phyloP scores from a whole-genome alignment of 35 echinoderm and acorn worm species.

The Heliocidaris tuberculata region DNA sequence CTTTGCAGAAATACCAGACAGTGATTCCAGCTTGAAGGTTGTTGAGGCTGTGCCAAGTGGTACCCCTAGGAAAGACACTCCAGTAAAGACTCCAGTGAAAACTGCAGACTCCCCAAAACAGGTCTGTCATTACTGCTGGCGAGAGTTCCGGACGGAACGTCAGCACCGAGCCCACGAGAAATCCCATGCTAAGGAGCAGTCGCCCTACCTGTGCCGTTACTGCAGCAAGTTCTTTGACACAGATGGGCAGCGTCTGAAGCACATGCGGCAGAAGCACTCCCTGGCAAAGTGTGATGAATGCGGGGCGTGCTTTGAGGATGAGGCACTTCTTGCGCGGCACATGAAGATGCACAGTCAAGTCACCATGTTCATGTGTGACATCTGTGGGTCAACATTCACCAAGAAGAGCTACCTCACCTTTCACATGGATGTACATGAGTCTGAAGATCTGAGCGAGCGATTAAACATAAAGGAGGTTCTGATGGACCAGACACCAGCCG shows the following conservation, averaged over 20 bases:
- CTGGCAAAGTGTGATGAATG: neutral
- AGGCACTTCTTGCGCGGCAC: neutral
- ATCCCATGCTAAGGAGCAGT: neutral
- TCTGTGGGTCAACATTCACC: constrained; percentile 15
- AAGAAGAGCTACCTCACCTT: neutral
- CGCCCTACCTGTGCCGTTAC: constrained; percentile 2
- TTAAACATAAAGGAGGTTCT: neutral
- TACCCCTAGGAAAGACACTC: neutral
- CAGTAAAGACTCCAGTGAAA: neutral
- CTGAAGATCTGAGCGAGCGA: neutral
- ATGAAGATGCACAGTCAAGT: neutral
- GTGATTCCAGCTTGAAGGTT: neutral
- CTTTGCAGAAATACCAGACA: constrained; percentile 1
- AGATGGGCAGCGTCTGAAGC: neutral
- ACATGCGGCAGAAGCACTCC: neutral
- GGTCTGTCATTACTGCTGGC: constrained; percentile 6
- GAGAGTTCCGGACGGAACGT: neutral
- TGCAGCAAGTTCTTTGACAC: neutral
- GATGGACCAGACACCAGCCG: neutral
- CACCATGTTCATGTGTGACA: neutral
- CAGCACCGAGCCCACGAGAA: neutral
- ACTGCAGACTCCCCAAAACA: neutral
- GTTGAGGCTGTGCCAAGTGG: neutral
- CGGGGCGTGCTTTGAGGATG: neutral
- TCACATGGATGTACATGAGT: neutral